phyloP scores from a whole-genome alignment of 1,140 invertebrate species.

The Limonius californicus region DNA sequence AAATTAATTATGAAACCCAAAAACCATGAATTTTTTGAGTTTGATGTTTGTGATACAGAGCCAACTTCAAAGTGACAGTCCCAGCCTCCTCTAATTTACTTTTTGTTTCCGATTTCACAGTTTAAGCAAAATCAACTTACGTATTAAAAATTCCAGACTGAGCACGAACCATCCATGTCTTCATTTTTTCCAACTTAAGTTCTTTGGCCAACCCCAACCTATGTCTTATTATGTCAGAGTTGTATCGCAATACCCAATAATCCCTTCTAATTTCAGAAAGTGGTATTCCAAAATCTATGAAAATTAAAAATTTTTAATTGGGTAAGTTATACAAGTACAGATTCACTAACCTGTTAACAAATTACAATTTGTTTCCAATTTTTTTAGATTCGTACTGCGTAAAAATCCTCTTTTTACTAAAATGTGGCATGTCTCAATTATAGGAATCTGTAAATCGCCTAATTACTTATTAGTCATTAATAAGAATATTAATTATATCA shows the following conservation, averaged over 20 bases:
- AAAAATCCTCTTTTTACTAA: constrained; percentile 33
- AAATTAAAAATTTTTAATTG: constrained; percentile 27
- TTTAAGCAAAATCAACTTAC: constrained; percentile 31
- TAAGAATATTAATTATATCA: no score
- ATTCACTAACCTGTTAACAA: no score
- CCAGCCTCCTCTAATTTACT: no score
- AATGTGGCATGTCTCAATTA: constrained; percentile 21
- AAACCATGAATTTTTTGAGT: no score
- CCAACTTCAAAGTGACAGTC: no score
- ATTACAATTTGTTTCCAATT: constrained; percentile 11
- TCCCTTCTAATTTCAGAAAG: constrained; percentile 50
- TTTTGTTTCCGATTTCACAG: no score
- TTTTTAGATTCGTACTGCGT: constrained; percentile 20
- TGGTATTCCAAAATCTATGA: constrained; percentile 43
- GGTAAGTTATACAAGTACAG: no score
- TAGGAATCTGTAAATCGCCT: constrained; percentile 8
- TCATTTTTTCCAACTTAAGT: constrained; percentile 48
- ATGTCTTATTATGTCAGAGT: constrained; percentile 40
- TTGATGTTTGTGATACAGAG: no score
- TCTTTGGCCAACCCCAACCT: constrained; percentile 46
- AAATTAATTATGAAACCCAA: no score
- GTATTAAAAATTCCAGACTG: constrained; percentile 46
- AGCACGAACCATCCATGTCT: constrained; percentile 56
- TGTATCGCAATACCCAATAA: constrained; percentile 52
- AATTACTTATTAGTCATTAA: no score